A percentile compares a stretch with the other conserved stretches of the same genome.
Evolutionary conservation across 2,113 vertebrate species (phyloP).

Genomic region (Podarcis raffonei): DNA sequence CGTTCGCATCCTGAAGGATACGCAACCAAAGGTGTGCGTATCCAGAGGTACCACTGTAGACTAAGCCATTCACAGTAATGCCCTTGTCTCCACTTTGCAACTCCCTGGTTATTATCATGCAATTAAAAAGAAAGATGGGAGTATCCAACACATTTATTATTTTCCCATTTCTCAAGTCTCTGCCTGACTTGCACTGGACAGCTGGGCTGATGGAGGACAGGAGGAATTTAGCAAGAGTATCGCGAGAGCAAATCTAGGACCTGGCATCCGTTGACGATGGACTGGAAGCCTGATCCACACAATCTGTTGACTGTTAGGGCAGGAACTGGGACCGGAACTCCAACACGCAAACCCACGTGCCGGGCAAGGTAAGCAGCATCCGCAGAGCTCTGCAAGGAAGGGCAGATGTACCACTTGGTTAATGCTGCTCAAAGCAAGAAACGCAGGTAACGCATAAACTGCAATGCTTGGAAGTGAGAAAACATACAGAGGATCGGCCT

Average conservation of each 20-base stretch:
- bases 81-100: neutral
- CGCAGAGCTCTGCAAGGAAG: conserved; percentile 79
- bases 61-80: neutral
- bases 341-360: conserved; percentile 89
- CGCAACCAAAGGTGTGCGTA: too few species aligned
- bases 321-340: conserved; percentile 83
- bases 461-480: neutral
- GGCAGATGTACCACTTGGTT: neutral
- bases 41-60: too few species aligned
- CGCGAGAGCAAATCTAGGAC: conserved; percentile 66
- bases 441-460: rapidly evolving
- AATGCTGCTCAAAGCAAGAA: neutral
- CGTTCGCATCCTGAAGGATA: too few species aligned
- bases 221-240: neutral
- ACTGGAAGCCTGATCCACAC: conserved; percentile 97
- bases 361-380: conserved; percentile 88
- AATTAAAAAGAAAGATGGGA: neutral
- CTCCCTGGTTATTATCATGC: neutral
- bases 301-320: conserved; percentile 93
- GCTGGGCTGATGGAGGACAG: neutral
- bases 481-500: neutral
- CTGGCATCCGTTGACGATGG: conserved; percentile 91
- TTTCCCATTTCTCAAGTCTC: neutral
- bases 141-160: neutral
- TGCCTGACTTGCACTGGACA: neutral